A percentile compares a stretch with the other conserved stretches of the same genome.
Conservation (phyloP, 2,888 invertebrate genomes). For the Lithophane socia region DNA sequence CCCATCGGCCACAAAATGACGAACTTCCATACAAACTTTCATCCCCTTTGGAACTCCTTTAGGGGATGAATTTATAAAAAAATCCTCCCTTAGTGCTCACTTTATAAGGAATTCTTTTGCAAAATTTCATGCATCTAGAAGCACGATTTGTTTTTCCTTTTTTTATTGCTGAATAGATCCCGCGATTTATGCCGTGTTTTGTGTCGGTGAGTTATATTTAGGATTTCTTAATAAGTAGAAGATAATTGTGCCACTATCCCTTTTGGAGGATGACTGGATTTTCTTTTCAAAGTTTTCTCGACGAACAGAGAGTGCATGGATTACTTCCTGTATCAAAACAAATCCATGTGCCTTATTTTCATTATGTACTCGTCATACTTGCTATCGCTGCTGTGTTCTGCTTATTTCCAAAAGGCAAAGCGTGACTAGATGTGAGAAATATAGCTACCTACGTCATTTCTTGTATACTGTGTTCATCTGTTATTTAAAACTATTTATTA, state of each 20-base stretch:
- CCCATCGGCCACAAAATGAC: background rate
- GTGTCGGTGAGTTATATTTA: no score
- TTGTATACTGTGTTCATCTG: constrained; percentile 19
- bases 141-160: no score
- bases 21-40: background rate
- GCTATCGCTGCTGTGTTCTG: constrained; percentile 2
- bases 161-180: no score
- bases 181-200: no score
- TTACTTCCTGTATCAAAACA: background rate
- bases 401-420: constrained; percentile 8
- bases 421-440: constrained; percentile 17
- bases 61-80: no score
- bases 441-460: constrained; percentile 17
- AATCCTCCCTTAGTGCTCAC: no score
- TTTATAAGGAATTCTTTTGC: no score
- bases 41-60: no score
- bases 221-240: no score
- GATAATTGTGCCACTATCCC: background rate
- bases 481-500: constrained; percentile 1
- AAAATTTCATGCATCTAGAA: no score
- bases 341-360: background rate
- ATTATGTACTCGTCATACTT: no score
- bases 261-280: background rate
- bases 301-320: background rate
- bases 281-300: background rate